A percentile compares a stretch with the other conserved stretches of the same genome.
Conservation (phyloP, 1,140 invertebrate genomes). For the Caenorhabditis remanei region DNA sequence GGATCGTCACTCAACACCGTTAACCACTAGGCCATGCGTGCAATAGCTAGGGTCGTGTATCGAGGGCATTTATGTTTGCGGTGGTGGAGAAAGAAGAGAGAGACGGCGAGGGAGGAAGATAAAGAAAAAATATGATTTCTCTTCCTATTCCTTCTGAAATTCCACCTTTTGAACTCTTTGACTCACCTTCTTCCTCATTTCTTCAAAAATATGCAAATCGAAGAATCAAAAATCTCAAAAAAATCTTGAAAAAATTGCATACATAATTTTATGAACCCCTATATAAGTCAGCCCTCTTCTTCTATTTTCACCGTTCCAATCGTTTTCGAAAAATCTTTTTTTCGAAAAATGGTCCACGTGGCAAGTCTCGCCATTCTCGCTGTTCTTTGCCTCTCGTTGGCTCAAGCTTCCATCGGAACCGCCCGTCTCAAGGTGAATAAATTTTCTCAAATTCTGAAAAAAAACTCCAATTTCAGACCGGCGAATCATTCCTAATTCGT, state of each 20-base stretch:
- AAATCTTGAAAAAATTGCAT: no score
- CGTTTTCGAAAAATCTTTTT: no score
- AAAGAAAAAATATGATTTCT: not conserved
- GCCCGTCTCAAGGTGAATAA: not conserved
- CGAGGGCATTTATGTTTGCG: not conserved
- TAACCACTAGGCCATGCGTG: slow-evolving; percentile 36
- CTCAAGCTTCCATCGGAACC: not conserved
- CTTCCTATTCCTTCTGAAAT: no score
- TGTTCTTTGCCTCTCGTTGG: not conserved
- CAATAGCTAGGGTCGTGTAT: not conserved
- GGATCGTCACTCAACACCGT: not conserved
- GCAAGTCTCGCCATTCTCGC: not conserved
- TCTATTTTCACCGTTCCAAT: no score
- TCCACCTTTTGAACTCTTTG: no score
- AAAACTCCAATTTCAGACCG: not conserved
- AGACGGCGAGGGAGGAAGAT: not conserved
- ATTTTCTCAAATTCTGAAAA: not conserved
- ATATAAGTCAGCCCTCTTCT: no score
- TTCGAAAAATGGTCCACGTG: no score
- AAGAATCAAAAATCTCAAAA: no score
- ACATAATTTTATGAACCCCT: no score
- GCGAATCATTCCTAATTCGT: not conserved
- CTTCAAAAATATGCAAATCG: no score
- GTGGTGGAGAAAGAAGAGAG: not conserved
- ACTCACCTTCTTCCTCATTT: no score